Percentiles rank a stretch among this genome's conserved stretches.
phyloP scores from a whole-genome alignment of 2,113 vertebrate genomes.

The Apteryx owenii region DNA sequence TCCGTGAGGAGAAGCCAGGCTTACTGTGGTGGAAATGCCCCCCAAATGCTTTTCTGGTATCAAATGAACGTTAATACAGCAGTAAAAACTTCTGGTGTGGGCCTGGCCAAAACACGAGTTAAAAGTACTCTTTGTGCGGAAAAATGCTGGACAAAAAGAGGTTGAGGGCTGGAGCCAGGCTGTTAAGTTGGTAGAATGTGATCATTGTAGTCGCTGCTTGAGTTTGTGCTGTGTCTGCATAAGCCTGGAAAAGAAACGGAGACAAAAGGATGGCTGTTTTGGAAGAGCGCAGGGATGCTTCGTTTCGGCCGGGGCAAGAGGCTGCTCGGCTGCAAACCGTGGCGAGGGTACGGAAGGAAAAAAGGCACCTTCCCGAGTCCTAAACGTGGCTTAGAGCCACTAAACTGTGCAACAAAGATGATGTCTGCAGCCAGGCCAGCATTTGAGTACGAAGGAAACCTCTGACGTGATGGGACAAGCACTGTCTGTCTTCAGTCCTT shows the following conservation, averaged over 20 bases:
- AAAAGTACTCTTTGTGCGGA: background rate
- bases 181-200: background rate
- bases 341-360: background rate
- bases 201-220: background rate
- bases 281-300: background rate
- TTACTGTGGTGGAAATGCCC: background rate
- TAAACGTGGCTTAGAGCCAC: background rate
- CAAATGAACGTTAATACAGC: background rate
- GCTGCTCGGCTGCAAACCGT: background rate
- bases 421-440: background rate
- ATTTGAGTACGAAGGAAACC: background rate
- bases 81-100: background rate
- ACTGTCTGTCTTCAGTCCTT: too few species aligned
- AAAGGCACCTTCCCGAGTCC: background rate
- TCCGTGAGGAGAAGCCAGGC: background rate
- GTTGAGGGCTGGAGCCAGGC: background rate
- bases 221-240: background rate
- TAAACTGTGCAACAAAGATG: background rate
- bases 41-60: background rate
- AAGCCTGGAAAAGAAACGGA: too few species aligned
- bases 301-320: too few species aligned
- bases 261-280: background rate
- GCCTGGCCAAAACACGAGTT: background rate
- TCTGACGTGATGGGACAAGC: background rate
- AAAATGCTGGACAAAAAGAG: too few species aligned